Conservation (phyloP, 2,113 vertebrate genomes). For the Dunckerocampus dactyliophorus region DNA sequence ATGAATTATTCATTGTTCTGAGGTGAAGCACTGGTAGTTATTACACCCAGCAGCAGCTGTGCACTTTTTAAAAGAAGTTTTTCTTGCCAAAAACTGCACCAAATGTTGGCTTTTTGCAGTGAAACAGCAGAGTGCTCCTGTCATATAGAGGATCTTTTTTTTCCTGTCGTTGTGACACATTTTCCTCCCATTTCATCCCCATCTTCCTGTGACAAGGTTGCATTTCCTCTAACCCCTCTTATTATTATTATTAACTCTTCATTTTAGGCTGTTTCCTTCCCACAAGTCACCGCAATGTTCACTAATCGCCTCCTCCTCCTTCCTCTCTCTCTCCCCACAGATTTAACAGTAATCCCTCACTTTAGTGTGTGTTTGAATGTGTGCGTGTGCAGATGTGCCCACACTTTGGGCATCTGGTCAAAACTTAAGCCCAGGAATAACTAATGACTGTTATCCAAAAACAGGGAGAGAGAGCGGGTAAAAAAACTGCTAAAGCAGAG, state of each 20-base stretch:
- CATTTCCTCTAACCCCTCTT: conserved; percentile 25
- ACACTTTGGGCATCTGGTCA: conserved; percentile 53
- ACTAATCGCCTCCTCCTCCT: conserved; percentile 21
- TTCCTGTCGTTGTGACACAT: too few species aligned
- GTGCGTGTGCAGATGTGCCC: conserved; percentile 15
- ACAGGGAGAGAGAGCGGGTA: background rate
- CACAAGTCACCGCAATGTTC: conserved; percentile 13
- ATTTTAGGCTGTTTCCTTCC: conserved; percentile 9
- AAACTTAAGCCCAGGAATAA: conserved; percentile 43
- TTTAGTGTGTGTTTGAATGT: conserved; percentile 25
- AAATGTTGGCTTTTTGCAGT: too few species aligned
- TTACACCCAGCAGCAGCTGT: too few species aligned
- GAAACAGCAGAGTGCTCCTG: too few species aligned
- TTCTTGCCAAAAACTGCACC: too few species aligned
- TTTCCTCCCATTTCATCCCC: background rate
- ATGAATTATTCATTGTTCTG: too few species aligned
- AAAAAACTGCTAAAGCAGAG: conserved; percentile 14
- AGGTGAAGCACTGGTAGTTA: too few species aligned
- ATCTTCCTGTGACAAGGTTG: conserved; percentile 24
- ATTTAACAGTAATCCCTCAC: conserved; percentile 66
- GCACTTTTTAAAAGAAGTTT: too few species aligned
- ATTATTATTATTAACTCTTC: conserved; percentile 15
- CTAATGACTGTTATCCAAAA: conserved; percentile 34
- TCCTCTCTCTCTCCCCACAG: conserved; percentile 36
- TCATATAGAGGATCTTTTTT: too few species aligned